A percentile compares a stretch with the other conserved stretches of the same genome.
Conservation (phyloP, 2,888 invertebrate species). For the Crematogaster levior region DNA sequence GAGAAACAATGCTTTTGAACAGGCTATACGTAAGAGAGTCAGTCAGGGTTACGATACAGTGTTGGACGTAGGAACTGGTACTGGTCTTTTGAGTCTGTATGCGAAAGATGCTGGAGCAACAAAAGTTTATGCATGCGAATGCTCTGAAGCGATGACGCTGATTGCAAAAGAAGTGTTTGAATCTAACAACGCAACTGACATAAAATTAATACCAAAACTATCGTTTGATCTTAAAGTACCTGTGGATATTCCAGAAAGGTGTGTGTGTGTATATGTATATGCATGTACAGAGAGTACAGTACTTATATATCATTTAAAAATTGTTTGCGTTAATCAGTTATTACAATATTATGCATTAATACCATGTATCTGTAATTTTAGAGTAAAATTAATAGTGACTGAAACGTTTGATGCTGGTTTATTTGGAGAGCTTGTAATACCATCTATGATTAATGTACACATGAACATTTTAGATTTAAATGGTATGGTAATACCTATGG, state of each 20-base stretch:
- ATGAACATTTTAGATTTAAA: slow-evolving; percentile 86
- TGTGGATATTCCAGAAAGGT: slow-evolving; percentile 87
- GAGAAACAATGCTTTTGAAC: slow-evolving; percentile 89
- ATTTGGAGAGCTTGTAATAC: slow-evolving; percentile 91
- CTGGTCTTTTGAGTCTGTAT: slow-evolving; percentile 91
- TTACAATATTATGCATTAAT: background rate
- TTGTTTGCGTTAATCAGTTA: background rate
- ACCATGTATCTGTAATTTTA: slow-evolving; percentile 56
- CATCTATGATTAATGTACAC: slow-evolving; percentile 90
- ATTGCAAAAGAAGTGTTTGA: slow-evolving; percentile 88
- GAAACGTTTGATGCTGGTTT: slow-evolving; percentile 93
- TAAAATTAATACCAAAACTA: slow-evolving; percentile 87
- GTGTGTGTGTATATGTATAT: slow-evolving; percentile 71
- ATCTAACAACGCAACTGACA: slow-evolving; percentile 86
- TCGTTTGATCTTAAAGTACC: slow-evolving; percentile 88
- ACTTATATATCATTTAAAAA: background rate
- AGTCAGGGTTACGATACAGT: slow-evolving; percentile 87
- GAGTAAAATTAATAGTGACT: slow-evolving; percentile 89
- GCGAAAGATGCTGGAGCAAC: slow-evolving; percentile 87
- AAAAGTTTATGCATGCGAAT: slow-evolving; percentile 90
- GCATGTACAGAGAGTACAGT: background rate
- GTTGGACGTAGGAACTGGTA: slow-evolving; percentile 92
- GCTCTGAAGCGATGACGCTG: slow-evolving; percentile 88
- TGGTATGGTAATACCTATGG: slow-evolving; percentile 87
- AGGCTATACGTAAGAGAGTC: slow-evolving; percentile 88